Percentiles rank a stretch among this genome's conserved stretches.
phyloP scores from a whole-genome alignment of 2,797 vertebrate genomes.

The Melanogrammus aeglefinus region DNA sequence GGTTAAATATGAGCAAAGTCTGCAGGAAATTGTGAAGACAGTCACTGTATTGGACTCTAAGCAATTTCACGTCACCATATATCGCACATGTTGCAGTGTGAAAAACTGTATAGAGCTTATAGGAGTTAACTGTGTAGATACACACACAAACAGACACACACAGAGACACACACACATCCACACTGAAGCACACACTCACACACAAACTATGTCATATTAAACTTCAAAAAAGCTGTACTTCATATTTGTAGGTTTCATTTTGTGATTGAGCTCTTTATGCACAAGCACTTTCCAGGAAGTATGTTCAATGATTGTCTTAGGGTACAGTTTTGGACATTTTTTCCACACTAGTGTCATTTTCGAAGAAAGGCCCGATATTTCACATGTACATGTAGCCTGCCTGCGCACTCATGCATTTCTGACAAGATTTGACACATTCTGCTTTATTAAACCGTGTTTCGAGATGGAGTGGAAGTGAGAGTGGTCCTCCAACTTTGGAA shows the following conservation, averaged over 20 bases:
- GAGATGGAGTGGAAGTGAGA: background rate
- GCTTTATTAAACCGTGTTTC: slow-evolving; percentile 1
- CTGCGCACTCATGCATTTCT: background rate
- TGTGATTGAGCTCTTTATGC: background rate
- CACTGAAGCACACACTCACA: slow-evolving; percentile 11
- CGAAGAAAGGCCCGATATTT: background rate
- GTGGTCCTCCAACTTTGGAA: background rate
- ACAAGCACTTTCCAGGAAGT: background rate
- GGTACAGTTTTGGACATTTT: background rate
- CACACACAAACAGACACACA: slow-evolving; percentile 1
- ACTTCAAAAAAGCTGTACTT: background rate
- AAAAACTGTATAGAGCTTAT: background rate
- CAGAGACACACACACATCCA: background rate
- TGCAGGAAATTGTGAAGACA: background rate
- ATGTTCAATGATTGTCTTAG: background rate
- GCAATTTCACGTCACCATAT: background rate
- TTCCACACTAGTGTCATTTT: background rate
- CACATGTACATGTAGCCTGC: background rate
- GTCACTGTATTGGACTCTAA: background rate
- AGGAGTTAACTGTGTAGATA: background rate
- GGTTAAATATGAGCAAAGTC: background rate
- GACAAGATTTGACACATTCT: background rate
- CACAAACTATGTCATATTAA: slow-evolving; percentile 9
- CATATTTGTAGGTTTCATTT: background rate
- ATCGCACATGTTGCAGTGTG: background rate